These are phyloP conservation scores for Falco biarmicus DNA, from an alignment of 2,797 vertebrate genomes.

Conservation along the genomic window DNA sequence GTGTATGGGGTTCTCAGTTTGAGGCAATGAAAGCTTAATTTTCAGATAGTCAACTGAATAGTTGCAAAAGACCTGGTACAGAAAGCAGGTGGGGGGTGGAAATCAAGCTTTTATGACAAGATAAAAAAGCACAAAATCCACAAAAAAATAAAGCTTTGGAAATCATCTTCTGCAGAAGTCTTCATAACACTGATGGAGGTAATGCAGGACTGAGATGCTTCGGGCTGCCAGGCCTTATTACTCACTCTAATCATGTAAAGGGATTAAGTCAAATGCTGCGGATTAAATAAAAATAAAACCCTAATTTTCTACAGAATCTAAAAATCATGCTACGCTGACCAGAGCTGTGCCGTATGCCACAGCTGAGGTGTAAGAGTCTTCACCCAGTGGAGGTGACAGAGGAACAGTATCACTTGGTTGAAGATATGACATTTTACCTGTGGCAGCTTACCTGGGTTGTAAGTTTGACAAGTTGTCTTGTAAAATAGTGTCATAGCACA, in stretches of 20 bases:
- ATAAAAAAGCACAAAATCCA: background rate
- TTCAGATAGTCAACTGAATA: background rate
- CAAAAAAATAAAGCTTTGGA: background rate
- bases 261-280: background rate
- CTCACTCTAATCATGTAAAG: background rate
- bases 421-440: background rate
- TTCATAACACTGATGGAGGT: background rate
- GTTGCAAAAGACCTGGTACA: background rate
- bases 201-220: background rate
- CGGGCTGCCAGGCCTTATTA: background rate
- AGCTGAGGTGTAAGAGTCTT: background rate
- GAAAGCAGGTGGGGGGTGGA: accelerated
- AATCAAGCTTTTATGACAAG: background rate
- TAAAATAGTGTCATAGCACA: slow-evolving; percentile 36
- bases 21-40: background rate
- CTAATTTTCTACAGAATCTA: background rate
- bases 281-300: background rate
- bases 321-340: background rate
- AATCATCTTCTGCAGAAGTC: background rate
- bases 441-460: background rate
- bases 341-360: background rate
- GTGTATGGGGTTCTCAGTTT: background rate
- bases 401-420: background rate
- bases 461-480: slow-evolving; percentile 9
- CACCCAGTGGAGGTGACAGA: background rate